Evolutionary conservation across 2,888 invertebrate species (phyloP).

Genomic region (Lacanobia wlatinum): DNA sequence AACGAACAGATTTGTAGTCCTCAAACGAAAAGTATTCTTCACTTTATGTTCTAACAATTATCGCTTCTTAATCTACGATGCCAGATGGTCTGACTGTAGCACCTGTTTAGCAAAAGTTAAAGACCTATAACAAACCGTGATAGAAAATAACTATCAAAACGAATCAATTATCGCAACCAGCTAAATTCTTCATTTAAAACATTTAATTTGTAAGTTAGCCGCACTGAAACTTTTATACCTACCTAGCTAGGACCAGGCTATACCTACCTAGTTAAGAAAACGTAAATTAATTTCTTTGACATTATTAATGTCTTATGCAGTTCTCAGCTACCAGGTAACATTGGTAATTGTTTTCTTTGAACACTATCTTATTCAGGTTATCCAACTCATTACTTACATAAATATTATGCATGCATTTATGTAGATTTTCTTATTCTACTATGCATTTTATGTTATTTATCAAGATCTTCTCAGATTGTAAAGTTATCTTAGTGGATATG

Average conservation of each 20-base stretch:
- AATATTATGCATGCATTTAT: neutral
- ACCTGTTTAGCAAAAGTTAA: conserved; percentile 19
- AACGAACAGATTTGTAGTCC: conserved; percentile 5
- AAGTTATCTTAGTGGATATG: neutral
- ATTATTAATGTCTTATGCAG: neutral
- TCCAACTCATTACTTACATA: conserved; percentile 21
- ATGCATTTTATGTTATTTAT: neutral
- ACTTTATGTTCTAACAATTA: neutral
- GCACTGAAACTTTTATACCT: conserved; percentile 6
- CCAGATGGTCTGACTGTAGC: neutral
- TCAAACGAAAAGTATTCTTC: neutral
- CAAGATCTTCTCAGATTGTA: neutral
- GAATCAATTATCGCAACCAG: conserved; percentile 28
- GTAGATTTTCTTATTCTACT: conserved; percentile 29
- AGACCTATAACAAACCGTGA: conserved; percentile 26
- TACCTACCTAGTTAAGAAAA: neutral
- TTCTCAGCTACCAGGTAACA: neutral
- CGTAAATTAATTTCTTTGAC: neutral
- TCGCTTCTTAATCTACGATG: neutral
- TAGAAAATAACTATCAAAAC: conserved; percentile 20
- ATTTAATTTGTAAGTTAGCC: conserved; percentile 10
- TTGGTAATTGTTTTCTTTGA: neutral
- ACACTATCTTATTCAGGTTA: conserved; percentile 6
- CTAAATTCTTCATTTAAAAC: neutral
- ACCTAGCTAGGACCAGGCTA: too few relatives aligned